Evolutionary conservation across 2,888 invertebrate species (phyloP), one percentile per base, ranked within the genome.

Genomic region (Bibio marci): DNA sequence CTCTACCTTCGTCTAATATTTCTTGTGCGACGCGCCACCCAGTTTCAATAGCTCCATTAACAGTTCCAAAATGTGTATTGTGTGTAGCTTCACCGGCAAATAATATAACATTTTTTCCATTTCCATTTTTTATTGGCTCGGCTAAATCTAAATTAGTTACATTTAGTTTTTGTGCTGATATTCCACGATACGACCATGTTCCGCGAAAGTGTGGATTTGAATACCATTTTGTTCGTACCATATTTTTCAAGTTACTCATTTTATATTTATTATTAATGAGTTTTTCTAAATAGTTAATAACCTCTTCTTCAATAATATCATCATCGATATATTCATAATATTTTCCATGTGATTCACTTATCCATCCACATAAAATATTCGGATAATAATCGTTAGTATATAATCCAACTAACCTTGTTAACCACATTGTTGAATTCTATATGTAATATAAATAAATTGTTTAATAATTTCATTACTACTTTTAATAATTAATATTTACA

Each of bases 1-100:
- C 22, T 8, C 5, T 22, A 22, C 4, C 8, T 22, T 14, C 37
- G n/a, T 26, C 32, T 25, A 63, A 57, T 10, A 77, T 52, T 46
- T 77, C 63, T 13, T 75, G 63, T 2, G 81, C 81, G 52, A 81
- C 81, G 27, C 80, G 66, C 52, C 71, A 71, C 0, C 82, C 82
- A 12, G 72, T 67, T 50, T 79, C 79, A 1, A 78, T 56, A 0
- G 82, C 82, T 0, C 81, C 81, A 49, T 82, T 79, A 1, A 75
- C 78, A 0, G 76, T 71, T 1, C 70, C 70, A 52, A 71, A 78
- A 50, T 65, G 69, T 46, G 70, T 70, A 34, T 69, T 66, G 13
- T 76, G 73, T 0, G 76, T 71, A 0, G 77, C 73, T 53, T 78
- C 78, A 0, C 78, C 78, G 2, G 73, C 78, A 49, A 78, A 78